Conservation (phyloP, 2,888 invertebrate genomes). For the Lasioglossum malachurum region DNA sequence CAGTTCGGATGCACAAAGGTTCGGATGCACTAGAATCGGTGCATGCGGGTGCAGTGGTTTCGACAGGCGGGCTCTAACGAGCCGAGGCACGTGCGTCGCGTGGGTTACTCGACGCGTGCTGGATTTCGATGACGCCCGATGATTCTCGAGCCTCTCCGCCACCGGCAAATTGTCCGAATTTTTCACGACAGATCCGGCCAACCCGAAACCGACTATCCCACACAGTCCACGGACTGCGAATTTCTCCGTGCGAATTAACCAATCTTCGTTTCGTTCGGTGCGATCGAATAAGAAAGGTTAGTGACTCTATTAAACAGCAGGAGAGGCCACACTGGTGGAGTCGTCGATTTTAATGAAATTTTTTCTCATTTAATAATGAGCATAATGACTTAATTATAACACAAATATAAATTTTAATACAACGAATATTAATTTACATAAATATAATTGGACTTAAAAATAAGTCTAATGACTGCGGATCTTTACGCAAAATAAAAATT, state of each 20-base stretch:
- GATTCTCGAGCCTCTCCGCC: slow-evolving; percentile 12
- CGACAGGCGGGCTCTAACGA: slow-evolving; percentile 70
- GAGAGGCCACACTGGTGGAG: too few species aligned
- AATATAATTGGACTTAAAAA: too few species aligned
- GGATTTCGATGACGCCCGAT: slow-evolving; percentile 45
- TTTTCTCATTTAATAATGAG: too few species aligned
- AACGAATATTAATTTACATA: too few species aligned
- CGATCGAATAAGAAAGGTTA: neutral
- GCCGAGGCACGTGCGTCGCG: slow-evolving; percentile 68
- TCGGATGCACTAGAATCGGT: slow-evolving; percentile 38
- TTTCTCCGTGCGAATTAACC: slow-evolving; percentile 1
- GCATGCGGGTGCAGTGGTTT: slow-evolving; percentile 73
- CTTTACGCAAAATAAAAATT: too few species aligned
- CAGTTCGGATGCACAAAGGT: slow-evolving; percentile 25
- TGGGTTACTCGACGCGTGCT: slow-evolving; percentile 56
- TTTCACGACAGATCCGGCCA: neutral
- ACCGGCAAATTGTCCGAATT: slow-evolving; percentile 41
- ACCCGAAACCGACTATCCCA: neutral
- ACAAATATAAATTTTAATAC: too few species aligned
- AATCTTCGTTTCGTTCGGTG: neutral
- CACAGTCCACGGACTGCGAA: neutral
- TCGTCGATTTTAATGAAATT: too few species aligned
- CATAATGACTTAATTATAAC: too few species aligned
- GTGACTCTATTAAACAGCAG: neutral
- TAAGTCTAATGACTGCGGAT: too few species aligned